Evolutionary conservation across 1,140 invertebrate genomes (phyloP).

Genomic region (Drosophila ambigua): DNA sequence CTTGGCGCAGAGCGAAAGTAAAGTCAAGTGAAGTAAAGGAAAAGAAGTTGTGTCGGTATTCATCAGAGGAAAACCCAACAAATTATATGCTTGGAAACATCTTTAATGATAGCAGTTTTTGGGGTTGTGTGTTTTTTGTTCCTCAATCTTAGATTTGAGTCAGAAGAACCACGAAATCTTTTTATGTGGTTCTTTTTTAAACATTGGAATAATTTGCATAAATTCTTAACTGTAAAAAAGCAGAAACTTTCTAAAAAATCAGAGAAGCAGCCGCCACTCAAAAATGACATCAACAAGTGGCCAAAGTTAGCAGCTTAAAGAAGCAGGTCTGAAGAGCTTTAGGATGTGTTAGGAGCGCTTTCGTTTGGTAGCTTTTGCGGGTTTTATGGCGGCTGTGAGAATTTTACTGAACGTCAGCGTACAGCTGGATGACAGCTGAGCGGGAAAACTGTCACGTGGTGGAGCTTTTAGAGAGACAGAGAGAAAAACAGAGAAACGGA

Average conservation of each 20-base stretch:
- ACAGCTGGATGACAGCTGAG: constrained; percentile 50
- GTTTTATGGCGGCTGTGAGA: too few species aligned
- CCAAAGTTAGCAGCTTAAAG: background rate
- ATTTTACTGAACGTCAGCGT: constrained; percentile 22
- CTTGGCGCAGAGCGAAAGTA: constrained; percentile 57
- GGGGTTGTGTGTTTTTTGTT: constrained; percentile 19
- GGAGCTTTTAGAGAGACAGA: constrained; percentile 19
- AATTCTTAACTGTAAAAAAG: constrained; percentile 27
- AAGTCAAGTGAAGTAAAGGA: constrained; percentile 6
- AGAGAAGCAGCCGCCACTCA: background rate
- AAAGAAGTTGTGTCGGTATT: background rate
- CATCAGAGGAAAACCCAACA: background rate
- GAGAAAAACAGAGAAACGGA: background rate
- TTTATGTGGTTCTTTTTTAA: constrained; percentile 17
- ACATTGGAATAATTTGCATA: constrained; percentile 32
- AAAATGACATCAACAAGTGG: constrained; percentile 67
- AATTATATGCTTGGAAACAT: constrained; percentile 16
- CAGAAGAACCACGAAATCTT: constrained; percentile 8
- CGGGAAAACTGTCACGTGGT: constrained; percentile 51
- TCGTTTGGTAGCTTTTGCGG: constrained; percentile 17
- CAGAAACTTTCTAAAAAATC: constrained; percentile 38
- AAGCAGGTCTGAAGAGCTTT: constrained; percentile 33
- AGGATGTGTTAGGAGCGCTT: constrained; percentile 33
- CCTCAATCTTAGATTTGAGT: constrained; percentile 16
- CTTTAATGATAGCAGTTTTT: constrained; percentile 23